Evolutionary conservation across 2,797 vertebrate genomes (phyloP), one percentile per base, ranked within the genome.

Genomic region (Sebastes oblongus): DNA sequence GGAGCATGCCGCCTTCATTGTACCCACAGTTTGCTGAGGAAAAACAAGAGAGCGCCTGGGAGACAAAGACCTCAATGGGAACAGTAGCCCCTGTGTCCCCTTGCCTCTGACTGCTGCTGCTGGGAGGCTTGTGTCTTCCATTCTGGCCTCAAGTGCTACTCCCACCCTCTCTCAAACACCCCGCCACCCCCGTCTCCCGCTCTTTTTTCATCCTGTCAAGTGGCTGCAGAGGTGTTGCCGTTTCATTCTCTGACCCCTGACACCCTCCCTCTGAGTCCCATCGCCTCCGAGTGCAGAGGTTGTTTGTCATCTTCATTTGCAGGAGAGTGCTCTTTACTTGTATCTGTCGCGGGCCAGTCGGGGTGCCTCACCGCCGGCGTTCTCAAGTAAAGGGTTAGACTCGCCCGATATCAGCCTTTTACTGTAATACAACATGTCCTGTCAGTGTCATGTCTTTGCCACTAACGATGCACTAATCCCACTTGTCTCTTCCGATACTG

Each of bases 81-180:
- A 98, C 97, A 98, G 97, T 96, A 90, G 95, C 88, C 93, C 94
- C 96, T 97, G 96, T 98, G 97, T 98, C 94, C 92, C 93, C 78
- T 77, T 85, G 27, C 91, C 88, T 87, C 93, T 86, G 94, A 92
- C 92, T 94, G 94, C 94, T 95, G 93, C 92, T 93, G 88, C 77
- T 91, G 92, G 91, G 93, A 91, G 93, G 91, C 92, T 94, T 92
- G 92, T 92, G 92, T 93, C 94, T 83, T 89, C 93, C 93, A 94
- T 95, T 95, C 93, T 93, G 90, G 90, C 88, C 90, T 96, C 92
- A 95, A 96, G 95, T 95, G 93, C 91, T 93, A 67, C 92, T 94
- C 94, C 93, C 93, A 92, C 92, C 92, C 93, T 93, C 91, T 89
- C 88, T 82, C 83, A 81, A 89, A 89, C 89, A 79, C 80, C 83